Evolutionary conservation across 2,113 vertebrate species (phyloP), one percentile per base, ranked within the genome.

Genomic region (Colinus virginianus): DNA sequence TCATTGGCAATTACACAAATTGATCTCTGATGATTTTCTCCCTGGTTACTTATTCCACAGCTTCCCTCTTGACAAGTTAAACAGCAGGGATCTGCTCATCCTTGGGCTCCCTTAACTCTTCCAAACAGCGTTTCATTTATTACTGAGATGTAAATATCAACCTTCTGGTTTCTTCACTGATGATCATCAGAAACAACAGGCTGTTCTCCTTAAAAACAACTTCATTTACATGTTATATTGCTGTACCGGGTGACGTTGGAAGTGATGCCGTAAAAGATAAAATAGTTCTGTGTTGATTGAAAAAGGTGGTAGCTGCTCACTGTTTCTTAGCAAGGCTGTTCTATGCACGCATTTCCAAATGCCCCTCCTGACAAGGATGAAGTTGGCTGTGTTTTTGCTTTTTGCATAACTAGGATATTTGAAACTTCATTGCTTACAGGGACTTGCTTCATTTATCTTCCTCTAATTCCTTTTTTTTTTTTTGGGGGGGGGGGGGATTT

Each of bases 11-110:
- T 93, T 92, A 23, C 84, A 78, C 36, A 75, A 76, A 90, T 77
- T 80, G 56, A 67, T 62, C 85, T 88, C 63, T 80, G 72, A 83
- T 78, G 17, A 71, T 22, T 90, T 94, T 76, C 76, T 81, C 62
- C 72, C 30, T 61, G 58, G 30, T 86, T 92, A 68, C 38, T 13
- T 40, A 76, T 58, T 93, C 25, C 83, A 69, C 69, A 93, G 48
- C 84, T 93, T 78, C 89, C 88, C 7, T 58, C 66, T 86, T 86
- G 81, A 70, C 59, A 93, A 71, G 59, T 58, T 74, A 94, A 88
- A 85, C 67, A 94, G 67, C 45, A 91, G 82, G 62, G 81, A 79
- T 53, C 72, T 82, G 30, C 67, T 92, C 3, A 4, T 79, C 64
- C 84, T 92, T 61, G 48, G 58, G 40, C 13, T 89, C 36, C 14